Conservation (phyloP, 2,888 invertebrate genomes). For the Calameuta idolon region DNA sequence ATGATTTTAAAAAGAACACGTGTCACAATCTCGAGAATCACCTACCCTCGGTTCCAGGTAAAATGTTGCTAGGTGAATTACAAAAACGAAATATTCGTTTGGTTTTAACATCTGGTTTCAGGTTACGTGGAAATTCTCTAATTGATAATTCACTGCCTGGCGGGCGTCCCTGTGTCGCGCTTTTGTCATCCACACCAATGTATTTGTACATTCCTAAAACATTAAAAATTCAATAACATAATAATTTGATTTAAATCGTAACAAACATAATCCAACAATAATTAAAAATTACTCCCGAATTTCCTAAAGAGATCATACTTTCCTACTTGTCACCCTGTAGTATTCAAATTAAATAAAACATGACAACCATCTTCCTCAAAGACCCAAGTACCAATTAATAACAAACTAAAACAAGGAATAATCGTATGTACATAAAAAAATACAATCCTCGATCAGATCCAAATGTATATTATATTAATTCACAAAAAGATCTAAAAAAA, state of each 20-base stretch:
- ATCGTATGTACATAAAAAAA: background rate
- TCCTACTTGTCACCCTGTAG: too few relatives aligned
- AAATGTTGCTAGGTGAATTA: conserved; percentile 79
- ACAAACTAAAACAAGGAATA: background rate
- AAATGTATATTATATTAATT: background rate
- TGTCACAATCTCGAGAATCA: conserved; percentile 1
- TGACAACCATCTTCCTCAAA: too few relatives aligned
- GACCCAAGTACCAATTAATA: background rate
- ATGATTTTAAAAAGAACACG: background rate
- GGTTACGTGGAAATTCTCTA: conserved; percentile 68
- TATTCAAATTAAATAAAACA: too few relatives aligned
- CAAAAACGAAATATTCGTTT: conserved; percentile 78
- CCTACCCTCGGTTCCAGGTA: conserved; percentile 80
- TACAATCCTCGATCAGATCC: background rate
- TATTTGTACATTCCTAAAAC: conserved; percentile 82
- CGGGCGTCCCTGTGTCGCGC: conserved; percentile 62
- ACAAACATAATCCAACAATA: background rate
- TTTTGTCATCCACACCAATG: conserved; percentile 73
- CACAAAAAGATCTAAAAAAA: background rate
- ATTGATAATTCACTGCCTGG: conserved; percentile 66
- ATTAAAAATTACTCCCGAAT: background rate
- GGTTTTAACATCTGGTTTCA: conserved; percentile 74
- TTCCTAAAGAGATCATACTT: too few relatives aligned
- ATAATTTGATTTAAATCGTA: background rate
- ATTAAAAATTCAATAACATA: background rate